A percentile compares a stretch with the other conserved stretches of the same genome.
Evolutionary conservation across 2,797 vertebrate genomes (phyloP).

Genomic region (Gastrophryne carolinensis): DNA sequence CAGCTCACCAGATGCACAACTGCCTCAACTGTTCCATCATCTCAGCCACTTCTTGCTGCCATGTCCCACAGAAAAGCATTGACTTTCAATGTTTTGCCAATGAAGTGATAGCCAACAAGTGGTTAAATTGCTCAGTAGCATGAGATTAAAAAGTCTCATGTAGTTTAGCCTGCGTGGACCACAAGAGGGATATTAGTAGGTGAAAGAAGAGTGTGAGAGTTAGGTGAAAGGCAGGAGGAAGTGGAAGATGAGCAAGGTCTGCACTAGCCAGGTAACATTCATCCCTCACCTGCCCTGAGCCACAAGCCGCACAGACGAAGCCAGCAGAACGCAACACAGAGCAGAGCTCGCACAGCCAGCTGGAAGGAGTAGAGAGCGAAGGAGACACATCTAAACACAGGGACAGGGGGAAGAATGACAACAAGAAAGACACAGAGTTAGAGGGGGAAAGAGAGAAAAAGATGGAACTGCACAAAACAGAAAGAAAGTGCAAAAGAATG

Average conservation of each 20-base stretch:
- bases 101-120: too few species aligned
- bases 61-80: slow-evolving; percentile 15
- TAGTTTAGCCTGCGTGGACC: too few species aligned
- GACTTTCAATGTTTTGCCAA: too few species aligned
- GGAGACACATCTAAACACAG: slow-evolving; percentile 23
- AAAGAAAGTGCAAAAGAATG: neutral
- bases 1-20: neutral
- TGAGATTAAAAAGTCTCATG: too few species aligned
- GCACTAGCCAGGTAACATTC: slow-evolving; percentile 18
- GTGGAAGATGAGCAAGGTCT: neutral
- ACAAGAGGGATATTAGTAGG: neutral
- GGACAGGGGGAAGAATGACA: neutral
- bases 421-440: neutral
- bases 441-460: neutral
- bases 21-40: slow-evolving; percentile 16
- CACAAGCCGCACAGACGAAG: slow-evolving; percentile 17
- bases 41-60: slow-evolving; percentile 27
- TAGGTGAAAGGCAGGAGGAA: neutral
- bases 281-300: slow-evolving; percentile 37
- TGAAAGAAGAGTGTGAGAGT: neutral
- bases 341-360: slow-evolving; percentile 22
- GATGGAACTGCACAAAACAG: neutral
- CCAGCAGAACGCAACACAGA: slow-evolving; percentile 16
- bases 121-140: too few species aligned
- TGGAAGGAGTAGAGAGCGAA: slow-evolving; percentile 9